A percentile compares a stretch with the other conserved stretches of the same genome.
These are phyloP conservation scores for Alauda arvensis DNA, from an alignment of 2,797 vertebrate genomes.

Conservation along the genomic window DNA sequence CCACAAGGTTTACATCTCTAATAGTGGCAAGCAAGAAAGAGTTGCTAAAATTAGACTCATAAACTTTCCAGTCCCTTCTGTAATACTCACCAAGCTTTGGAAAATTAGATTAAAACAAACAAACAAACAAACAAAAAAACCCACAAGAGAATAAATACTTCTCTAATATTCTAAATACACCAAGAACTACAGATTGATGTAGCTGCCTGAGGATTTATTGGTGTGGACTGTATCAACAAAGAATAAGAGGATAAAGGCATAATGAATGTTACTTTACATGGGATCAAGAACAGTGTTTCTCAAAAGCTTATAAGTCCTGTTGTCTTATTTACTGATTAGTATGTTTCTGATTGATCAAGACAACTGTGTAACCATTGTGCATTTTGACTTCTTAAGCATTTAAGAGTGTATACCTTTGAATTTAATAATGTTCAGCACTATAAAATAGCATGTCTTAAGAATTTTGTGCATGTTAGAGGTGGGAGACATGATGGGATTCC, in stretches of 20 bases:
- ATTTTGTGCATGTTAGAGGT: background rate
- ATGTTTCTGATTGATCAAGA: background rate
- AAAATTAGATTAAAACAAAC: background rate
- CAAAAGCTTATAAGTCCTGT: background rate
- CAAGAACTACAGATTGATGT: background rate
- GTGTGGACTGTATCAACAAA: background rate
- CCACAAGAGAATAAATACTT: background rate
- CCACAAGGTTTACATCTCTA: background rate
- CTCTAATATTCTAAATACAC: background rate
- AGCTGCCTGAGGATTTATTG: background rate
- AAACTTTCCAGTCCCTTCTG: background rate
- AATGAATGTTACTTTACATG: background rate
- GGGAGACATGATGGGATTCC: fast-evolving
- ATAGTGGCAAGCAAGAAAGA: background rate
- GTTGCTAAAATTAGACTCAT: background rate
- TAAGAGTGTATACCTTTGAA: background rate
- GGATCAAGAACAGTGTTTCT: background rate
- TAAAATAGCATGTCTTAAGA: background rate
- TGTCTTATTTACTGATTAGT: background rate
- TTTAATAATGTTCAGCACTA: background rate
- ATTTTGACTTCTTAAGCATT: background rate
- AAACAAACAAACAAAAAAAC: no score
- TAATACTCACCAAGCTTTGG: background rate
- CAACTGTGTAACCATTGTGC: background rate
- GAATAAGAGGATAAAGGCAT: background rate